Base-by-base conservation (phyloP, 2,888 invertebrate species). In the Clanis bilineata region DNA sequence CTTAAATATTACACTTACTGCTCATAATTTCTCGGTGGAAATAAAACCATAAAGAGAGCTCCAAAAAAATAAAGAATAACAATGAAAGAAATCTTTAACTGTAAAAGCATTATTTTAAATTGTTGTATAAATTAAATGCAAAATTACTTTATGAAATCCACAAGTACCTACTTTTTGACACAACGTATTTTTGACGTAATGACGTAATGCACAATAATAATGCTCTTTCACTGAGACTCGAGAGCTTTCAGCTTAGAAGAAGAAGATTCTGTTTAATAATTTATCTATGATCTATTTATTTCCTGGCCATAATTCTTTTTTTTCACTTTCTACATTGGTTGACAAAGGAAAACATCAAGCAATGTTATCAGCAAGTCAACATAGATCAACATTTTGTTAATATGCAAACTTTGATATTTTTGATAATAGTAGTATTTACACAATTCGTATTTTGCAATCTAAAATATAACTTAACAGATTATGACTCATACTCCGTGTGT, bases 11-110 rank as follows among this genome's bases (percentile, higher is more conserved):
- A n/a, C 60, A 79, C 84, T 72, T 68, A 90, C 91, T 81, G 82
- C 28, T 81, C 76, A 71, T 76, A 91, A 73, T 92, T 91, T 65
- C 92, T 78, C 0, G 91, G 90, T 41, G 91, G 88, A 77, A 85
- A 92, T 61, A 86, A 69, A 58, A 83, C 45, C 79, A 90, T 85
- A 70, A 86, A 92, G 1, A 87, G 64, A 58, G 72, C 77, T 58
- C 91, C 91, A 56, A 86, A 80, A 43, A 86, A 72, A 65, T 90
- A 92, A 63, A 88, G 62, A 45, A 80, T 61, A 12, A 72, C 73
- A 65, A 90, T 78, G 64, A 89, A 79, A 73, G 86, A 88, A 57
- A 88, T 67, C 83, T 92, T 92, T 60, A 90, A 76, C 67, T 88
- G 85, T 62, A 91, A 76, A 68, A 90, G 75, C 91, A 91, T 92